A percentile compares a stretch with the other conserved stretches of the same genome.
phyloP scores from a whole-genome alignment of 2,888 invertebrate genomes.

The Steinernema hermaphroditum region DNA sequence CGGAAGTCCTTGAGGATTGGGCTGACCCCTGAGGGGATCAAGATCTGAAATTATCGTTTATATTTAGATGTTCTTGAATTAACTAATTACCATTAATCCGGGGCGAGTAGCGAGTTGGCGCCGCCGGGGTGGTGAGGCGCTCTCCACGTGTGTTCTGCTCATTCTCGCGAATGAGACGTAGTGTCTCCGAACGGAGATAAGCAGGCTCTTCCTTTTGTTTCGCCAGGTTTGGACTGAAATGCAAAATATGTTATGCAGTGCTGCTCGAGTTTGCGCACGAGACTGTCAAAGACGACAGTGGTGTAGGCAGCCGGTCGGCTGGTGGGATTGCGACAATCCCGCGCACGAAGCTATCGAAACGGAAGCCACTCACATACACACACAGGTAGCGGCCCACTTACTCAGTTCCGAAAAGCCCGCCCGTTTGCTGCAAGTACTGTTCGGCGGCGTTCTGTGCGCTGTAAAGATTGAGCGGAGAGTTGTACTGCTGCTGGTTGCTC shows the following conservation, averaged over 20 bases:
- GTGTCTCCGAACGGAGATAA: slow-evolving; percentile 58
- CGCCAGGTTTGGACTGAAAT: slow-evolving; percentile 23
- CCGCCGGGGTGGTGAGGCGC: slow-evolving; percentile 5
- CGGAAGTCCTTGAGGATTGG: slow-evolving; percentile 76
- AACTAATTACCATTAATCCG: not conserved
- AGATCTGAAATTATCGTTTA: not conserved
- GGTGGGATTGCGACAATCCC: slow-evolving; percentile 33
- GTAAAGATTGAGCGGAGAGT: slow-evolving; percentile 47
- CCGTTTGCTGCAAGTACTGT: slow-evolving; percentile 59
- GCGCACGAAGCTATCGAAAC: not conserved
- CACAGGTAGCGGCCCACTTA: too few species aligned
- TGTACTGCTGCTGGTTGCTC: slow-evolving; percentile 41
- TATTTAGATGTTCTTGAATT: not conserved
- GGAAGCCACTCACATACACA: slow-evolving; percentile 13
- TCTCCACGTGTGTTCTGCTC: slow-evolving; percentile 38
- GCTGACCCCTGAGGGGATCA: slow-evolving; percentile 70
- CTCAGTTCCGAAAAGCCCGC: slow-evolving; percentile 55
- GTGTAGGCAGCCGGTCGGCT: slow-evolving; percentile 24
- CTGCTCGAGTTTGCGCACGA: slow-evolving; percentile 17
- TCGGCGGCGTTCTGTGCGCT: slow-evolving; percentile 57
- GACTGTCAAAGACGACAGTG: slow-evolving; percentile 37
- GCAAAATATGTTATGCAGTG: too few species aligned
- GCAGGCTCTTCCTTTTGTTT: slow-evolving; percentile 47
- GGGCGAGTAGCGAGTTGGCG: slow-evolving; percentile 25
- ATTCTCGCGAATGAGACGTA: slow-evolving; percentile 59